Percentiles rank a stretch among this genome's conserved stretches.
phyloP scores from a whole-genome alignment of 2,113 vertebrate species.

The Megalops atlanticus region DNA sequence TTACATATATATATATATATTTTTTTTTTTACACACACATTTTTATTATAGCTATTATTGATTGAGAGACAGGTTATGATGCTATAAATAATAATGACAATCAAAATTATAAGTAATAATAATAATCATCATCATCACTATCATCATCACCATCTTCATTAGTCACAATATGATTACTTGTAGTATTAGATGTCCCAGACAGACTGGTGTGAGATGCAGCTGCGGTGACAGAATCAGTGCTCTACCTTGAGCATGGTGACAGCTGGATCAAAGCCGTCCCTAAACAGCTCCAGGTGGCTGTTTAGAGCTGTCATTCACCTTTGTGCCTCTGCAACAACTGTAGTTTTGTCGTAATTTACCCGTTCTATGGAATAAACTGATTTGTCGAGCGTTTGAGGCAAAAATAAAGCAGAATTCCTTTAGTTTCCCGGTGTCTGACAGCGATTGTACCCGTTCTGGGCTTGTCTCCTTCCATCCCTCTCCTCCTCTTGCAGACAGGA shows the following conservation, averaged over 20 bases:
- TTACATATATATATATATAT: no score
- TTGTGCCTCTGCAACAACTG: not conserved
- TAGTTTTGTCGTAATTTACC: constrained; percentile 36
- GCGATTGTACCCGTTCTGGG: constrained; percentile 51
- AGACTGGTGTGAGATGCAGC: not conserved
- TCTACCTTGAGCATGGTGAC: constrained; percentile 11
- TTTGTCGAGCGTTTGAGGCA: constrained; percentile 38
- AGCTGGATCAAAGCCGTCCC: constrained; percentile 25
- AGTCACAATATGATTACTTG: not conserved
- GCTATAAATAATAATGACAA: no score
- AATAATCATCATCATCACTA: no score
- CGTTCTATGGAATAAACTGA: constrained; percentile 46
- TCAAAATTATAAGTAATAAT: no score
- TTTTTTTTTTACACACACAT: no score
- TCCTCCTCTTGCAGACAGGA: constrained; percentile 63
- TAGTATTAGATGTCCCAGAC: not conserved
- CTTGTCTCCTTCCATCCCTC: constrained; percentile 52
- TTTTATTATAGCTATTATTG: no score
- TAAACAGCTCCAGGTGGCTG: constrained; percentile 35
- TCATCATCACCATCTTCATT: not conserved
- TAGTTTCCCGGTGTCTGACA: constrained; percentile 46
- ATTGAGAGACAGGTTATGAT: no score
- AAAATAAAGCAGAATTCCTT: constrained; percentile 46
- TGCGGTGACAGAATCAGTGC: not conserved
- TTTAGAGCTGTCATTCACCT: constrained; percentile 30